phyloP scores from a whole-genome alignment of 2,888 invertebrate species.

The Molorchus minor region DNA sequence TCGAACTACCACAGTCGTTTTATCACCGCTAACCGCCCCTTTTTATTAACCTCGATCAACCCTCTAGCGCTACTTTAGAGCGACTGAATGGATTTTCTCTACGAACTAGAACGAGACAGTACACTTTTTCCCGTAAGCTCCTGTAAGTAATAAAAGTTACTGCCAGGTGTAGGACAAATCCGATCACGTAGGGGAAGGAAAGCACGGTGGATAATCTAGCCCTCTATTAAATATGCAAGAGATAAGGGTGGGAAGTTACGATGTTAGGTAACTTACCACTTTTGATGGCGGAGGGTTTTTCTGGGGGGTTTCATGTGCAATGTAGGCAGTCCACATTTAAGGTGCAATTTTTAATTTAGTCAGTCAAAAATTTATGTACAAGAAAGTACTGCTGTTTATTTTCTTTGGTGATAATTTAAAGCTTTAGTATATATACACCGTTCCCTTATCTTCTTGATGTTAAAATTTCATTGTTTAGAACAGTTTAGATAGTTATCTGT shows the following conservation, averaged over 20 bases:
- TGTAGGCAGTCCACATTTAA: neutral
- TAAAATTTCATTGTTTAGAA: no score
- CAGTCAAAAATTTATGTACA: no score
- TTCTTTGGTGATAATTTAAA: no score
- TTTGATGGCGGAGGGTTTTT: no score
- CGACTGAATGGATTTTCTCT: neutral
- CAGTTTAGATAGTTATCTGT: no score
- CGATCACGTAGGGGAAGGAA: constrained; percentile 8
- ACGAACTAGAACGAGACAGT: constrained; percentile 10
- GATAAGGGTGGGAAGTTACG: neutral
- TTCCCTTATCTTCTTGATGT: no score
- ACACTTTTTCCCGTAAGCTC: neutral
- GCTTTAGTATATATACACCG: no score
- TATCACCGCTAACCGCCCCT: no score
- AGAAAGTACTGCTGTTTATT: no score
- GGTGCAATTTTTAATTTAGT: no score
- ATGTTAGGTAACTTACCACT: no score
- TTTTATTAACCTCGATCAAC: neutral
- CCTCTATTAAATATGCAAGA: constrained; percentile 14
- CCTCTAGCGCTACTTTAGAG: neutral
- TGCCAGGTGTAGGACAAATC: constrained; percentile 23
- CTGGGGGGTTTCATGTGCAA: neutral
- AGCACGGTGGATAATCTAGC: neutral
- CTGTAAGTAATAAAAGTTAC: constrained; percentile 5
- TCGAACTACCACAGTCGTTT: no score